Evolutionary conservation across 2,113 vertebrate genomes (phyloP).

Genomic region (Cochlearius cochlearius): DNA sequence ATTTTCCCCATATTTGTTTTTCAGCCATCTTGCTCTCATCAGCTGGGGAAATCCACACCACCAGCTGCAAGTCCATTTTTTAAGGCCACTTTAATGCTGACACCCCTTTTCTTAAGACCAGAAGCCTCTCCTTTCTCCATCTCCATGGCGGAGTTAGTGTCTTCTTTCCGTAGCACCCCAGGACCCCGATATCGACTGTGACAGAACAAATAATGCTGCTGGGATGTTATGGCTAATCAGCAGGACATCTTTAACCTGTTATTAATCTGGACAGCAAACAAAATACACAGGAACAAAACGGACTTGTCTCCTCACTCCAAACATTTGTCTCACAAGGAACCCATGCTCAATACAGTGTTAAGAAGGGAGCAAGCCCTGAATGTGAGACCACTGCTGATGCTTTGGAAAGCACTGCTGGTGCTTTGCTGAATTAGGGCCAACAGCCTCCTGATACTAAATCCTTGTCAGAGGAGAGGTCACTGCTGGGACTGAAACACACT

Average conservation of each 20-base stretch:
- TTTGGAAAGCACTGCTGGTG: too few relatives aligned
- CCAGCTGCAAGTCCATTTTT: background rate
- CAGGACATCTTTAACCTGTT: background rate
- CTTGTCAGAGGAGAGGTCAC: background rate
- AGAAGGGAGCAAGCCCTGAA: background rate
- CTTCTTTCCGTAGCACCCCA: background rate
- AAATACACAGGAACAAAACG: background rate
- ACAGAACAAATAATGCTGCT: background rate
- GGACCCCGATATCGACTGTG: background rate
- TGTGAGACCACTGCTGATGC: accelerated
- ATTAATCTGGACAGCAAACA: background rate
- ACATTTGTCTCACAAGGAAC: background rate
- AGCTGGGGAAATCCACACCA: background rate
- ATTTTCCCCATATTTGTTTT: background rate
- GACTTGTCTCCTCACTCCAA: background rate
- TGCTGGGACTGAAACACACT: background rate
- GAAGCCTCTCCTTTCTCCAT: background rate
- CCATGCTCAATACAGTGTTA: background rate
- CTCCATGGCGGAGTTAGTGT: background rate
- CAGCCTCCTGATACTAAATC: background rate
- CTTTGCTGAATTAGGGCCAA: background rate
- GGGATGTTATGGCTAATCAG: background rate
- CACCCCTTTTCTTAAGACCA: background rate
- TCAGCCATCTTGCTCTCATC: background rate
- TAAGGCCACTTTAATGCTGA: background rate